phyloP scores from a whole-genome alignment of 1,140 invertebrate genomes.

The Zaprionus lachaisei region DNA sequence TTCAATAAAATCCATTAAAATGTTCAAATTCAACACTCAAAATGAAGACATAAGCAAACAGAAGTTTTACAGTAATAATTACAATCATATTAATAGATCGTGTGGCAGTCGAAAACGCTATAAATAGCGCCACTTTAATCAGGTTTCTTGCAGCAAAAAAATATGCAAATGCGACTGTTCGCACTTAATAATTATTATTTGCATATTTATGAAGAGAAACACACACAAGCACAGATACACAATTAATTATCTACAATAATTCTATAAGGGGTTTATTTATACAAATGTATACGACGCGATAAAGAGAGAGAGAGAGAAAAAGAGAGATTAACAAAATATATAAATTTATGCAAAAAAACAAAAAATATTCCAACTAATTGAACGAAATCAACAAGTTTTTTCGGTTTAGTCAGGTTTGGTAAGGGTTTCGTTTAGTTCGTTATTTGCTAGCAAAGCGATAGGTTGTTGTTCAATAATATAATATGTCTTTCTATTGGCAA shows the following conservation, averaged over 20 bases:
- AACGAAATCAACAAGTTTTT: slow-evolving; percentile 23
- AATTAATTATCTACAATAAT: slow-evolving; percentile 60
- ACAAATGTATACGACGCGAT: slow-evolving; percentile 41
- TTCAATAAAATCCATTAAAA: neutral
- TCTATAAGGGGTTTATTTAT: slow-evolving; percentile 29
- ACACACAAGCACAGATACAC: slow-evolving; percentile 17
- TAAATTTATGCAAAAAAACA: slow-evolving; percentile 44
- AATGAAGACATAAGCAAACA: neutral
- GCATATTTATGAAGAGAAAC: slow-evolving; percentile 61
- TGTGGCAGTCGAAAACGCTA: neutral
- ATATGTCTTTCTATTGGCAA: slow-evolving; percentile 61
- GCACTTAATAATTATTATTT: slow-evolving; percentile 72
- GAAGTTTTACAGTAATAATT: neutral
- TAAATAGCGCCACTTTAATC: slow-evolving; percentile 23
- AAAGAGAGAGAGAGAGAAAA: slow-evolving; percentile 44
- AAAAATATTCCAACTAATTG: slow-evolving; percentile 15
- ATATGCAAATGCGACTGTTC: slow-evolving; percentile 69
- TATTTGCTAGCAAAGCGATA: slow-evolving; percentile 27
- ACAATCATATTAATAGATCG: neutral
- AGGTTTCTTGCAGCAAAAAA: slow-evolving; percentile 40
- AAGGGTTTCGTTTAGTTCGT: slow-evolving; percentile 26
- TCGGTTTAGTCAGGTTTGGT: slow-evolving; percentile 11
- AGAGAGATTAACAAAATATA: slow-evolving; percentile 37
- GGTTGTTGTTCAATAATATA: slow-evolving; percentile 34
- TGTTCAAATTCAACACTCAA: neutral